Conservation (phyloP, 2,113 vertebrate species). For the Pholis gunnellus region DNA sequence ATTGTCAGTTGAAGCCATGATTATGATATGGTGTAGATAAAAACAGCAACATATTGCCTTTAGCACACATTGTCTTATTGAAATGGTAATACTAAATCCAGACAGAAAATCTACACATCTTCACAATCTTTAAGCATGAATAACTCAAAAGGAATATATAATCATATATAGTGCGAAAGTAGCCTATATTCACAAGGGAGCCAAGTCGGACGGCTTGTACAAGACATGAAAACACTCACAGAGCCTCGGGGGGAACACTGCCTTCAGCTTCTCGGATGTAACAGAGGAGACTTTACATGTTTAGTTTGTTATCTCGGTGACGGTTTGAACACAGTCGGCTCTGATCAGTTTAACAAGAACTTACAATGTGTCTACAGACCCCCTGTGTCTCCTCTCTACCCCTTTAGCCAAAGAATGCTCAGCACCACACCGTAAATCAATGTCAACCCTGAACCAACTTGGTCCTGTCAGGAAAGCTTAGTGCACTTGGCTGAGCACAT, state of each 20-base stretch:
- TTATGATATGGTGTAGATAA: not conserved
- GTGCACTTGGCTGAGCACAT: conserved; percentile 69
- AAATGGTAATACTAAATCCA: conserved; percentile 14
- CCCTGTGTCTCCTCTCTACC: conserved; percentile 27
- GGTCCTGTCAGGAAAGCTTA: conserved; percentile 69
- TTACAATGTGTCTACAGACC: conserved; percentile 48
- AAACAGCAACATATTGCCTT: conserved; percentile 4
- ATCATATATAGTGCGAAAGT: not conserved
- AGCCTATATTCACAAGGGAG: conserved; percentile 17
- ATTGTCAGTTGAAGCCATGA: not conserved
- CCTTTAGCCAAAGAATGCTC: conserved; percentile 51
- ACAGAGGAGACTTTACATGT: conserved; percentile 47
- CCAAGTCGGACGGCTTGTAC: not conserved
- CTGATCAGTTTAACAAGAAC: conserved; percentile 58
- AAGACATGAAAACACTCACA: conserved; percentile 62
- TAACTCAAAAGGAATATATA: not conserved
- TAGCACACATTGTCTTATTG: not conserved
- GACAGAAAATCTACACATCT: not conserved
- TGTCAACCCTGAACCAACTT: conserved; percentile 57
- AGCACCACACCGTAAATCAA: conserved; percentile 57
- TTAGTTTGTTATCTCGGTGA: conserved; percentile 48
- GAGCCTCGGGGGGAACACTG: conserved; percentile 30
- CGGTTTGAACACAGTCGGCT: conserved; percentile 41
- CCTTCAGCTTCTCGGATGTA: conserved; percentile 42
- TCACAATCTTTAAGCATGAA: not conserved